A percentile compares a stretch with the other conserved stretches of the same genome.
Evolutionary conservation across 2,113 vertebrate species (phyloP).

Genomic region (Holacanthus passer): DNA sequence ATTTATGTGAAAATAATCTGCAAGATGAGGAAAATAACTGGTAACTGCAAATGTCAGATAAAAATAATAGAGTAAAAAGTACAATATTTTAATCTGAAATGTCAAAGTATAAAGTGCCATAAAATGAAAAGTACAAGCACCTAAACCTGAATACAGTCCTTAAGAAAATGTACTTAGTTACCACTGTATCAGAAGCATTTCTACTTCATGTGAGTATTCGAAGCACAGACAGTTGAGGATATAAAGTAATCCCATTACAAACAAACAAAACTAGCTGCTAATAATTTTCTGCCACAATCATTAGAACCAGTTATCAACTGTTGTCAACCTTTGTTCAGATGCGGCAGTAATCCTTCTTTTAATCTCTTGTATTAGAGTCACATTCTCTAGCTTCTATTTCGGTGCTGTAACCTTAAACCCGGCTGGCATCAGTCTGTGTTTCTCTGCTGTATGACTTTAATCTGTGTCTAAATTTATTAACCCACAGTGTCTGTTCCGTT

Average conservation of each 20-base stretch:
- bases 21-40: too few species aligned
- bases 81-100: not conserved
- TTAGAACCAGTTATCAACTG: not conserved
- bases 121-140: not conserved
- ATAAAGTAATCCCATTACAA: not conserved
- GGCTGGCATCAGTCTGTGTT: conserved; percentile 30
- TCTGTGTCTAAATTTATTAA: conserved; percentile 53
- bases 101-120: not conserved
- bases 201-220: not conserved
- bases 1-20: too few species aligned
- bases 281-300: not conserved
- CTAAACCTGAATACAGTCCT: not conserved
- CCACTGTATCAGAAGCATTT: not conserved
- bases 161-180: too few species aligned
- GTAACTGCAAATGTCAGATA: not conserved
- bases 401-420: conserved; percentile 17
- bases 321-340: not conserved
- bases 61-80: not conserved
- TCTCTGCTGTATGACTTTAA: conserved; percentile 20
- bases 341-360: conserved; percentile 9
- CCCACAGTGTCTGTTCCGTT: conserved; percentile 21
- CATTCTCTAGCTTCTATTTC: conserved; percentile 38
- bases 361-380: not conserved
- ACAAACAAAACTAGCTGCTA: not conserved
- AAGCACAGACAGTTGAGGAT: not conserved